A percentile compares a stretch with the other conserved stretches of the same genome.
phyloP scores from a whole-genome alignment of 2,888 invertebrate species.

The Oithona nana region DNA sequence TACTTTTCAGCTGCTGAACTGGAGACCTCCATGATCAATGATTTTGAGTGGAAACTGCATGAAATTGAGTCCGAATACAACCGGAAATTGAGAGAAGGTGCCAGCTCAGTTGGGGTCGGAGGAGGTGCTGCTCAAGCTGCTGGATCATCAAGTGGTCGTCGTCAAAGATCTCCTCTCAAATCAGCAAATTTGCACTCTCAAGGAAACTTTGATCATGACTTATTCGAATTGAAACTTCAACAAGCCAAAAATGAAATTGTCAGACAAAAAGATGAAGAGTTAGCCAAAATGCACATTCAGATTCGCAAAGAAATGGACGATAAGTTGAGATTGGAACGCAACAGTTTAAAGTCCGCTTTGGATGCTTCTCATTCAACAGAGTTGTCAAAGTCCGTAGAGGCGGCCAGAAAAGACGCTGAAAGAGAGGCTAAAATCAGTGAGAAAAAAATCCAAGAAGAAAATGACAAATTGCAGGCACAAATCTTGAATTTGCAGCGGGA shows the following conservation, averaged over 20 bases:
- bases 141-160: background rate
- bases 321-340: conserved; percentile 6
- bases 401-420: background rate
- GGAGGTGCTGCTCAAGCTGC: background rate
- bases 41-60: conserved; percentile 23
- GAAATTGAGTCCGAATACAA: conserved; percentile 23
- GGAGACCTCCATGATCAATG: conserved; percentile 23
- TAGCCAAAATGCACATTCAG: conserved; percentile 10
- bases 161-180: background rate
- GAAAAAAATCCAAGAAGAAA: background rate
- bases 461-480: background rate
- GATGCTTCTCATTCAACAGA: conserved; percentile 5
- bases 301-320: conserved; percentile 13
- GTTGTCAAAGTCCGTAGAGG: background rate
- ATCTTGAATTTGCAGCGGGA: background rate
- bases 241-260: conserved; percentile 10
- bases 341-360: conserved; percentile 7
- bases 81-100: conserved; percentile 20
- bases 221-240: conserved; percentile 3
- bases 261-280: conserved; percentile 16
- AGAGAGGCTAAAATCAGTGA: background rate
- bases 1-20: conserved; percentile 36
- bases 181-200: background rate
- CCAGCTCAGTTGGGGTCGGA: background rate
- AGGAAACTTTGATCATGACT: background rate